These are phyloP conservation scores for Leucoptera coffeella DNA, from an alignment of 2,888 invertebrate genomes.

Conservation along the genomic window DNA sequence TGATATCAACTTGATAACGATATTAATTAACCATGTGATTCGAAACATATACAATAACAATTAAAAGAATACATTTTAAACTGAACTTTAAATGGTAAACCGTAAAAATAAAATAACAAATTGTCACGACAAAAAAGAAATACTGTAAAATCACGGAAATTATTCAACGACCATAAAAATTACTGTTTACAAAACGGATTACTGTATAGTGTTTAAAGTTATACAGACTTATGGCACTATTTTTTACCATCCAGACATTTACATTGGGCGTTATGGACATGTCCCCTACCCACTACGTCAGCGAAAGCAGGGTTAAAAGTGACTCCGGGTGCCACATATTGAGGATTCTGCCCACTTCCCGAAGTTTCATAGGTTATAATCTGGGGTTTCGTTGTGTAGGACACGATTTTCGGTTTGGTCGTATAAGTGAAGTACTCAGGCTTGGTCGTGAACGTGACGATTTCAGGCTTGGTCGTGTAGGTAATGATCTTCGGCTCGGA, in stretches of 20 bases:
- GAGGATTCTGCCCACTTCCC: conserved; percentile 30
- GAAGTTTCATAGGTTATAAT: conserved; percentile 31
- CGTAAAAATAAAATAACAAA: no score
- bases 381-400: conserved; percentile 18
- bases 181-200: no score
- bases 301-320: conserved; percentile 26
- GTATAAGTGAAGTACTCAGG: conserved; percentile 21
- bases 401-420: conserved; percentile 17
- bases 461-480: conserved; percentile 24
- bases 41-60: no score
- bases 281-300: conserved; percentile 17
- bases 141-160: no score
- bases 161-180: no score
- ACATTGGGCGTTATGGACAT: conserved; percentile 27
- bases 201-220: no score
- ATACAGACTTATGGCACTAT: no score
- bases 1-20: no score
- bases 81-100: conserved; percentile 6
- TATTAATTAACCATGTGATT: no score
- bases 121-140: no score
- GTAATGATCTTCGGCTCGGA: conserved; percentile 25
- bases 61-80: conserved; percentile 11
- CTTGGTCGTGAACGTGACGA: conserved; percentile 23
- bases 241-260: conserved; percentile 24
- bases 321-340: conserved; percentile 26